phyloP scores from a whole-genome alignment of 2,888 invertebrate genomes.

The Buathra laborator region DNA sequence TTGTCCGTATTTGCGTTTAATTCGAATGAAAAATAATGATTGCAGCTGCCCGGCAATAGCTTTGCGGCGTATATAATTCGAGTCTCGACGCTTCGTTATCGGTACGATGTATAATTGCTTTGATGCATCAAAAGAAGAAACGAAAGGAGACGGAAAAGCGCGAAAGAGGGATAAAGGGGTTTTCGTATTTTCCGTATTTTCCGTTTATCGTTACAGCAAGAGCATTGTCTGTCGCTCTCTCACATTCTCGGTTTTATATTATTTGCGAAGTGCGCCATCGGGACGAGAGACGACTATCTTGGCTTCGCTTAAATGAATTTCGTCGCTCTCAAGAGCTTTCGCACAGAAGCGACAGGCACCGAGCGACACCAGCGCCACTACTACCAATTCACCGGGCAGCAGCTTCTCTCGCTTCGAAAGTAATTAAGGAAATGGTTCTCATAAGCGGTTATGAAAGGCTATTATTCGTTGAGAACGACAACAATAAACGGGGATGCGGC shows the following conservation, averaged over 20 bases:
- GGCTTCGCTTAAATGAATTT: slow-evolving; percentile 65
- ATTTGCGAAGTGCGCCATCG: slow-evolving; percentile 59
- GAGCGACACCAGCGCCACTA: slow-evolving; percentile 15
- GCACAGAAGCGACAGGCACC: slow-evolving; percentile 44
- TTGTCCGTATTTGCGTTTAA: neutral
- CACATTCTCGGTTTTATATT: slow-evolving; percentile 55
- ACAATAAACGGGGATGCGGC: slow-evolving; percentile 58
- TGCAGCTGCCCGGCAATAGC: neutral
- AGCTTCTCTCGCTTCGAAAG: slow-evolving; percentile 71
- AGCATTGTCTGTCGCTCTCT: slow-evolving; percentile 18
- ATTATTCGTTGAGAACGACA: slow-evolving; percentile 68
- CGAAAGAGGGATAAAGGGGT: neutral
- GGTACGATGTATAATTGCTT: slow-evolving; percentile 32
- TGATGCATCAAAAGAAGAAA: slow-evolving; percentile 32
- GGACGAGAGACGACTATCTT: slow-evolving; percentile 56
- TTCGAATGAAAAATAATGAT: slow-evolving; percentile 3
- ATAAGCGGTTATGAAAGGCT: slow-evolving; percentile 77
- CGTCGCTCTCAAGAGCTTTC: slow-evolving; percentile 36
- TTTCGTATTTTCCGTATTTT: slow-evolving; percentile 27
- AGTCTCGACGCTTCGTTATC: slow-evolving; percentile 25
- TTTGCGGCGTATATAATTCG: slow-evolving; percentile 20
- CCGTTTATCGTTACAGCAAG: slow-evolving; percentile 13
- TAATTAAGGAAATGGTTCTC: slow-evolving; percentile 75
- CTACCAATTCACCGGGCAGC: slow-evolving; percentile 23
- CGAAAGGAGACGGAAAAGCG: neutral